Base-by-base conservation (phyloP, 2,888 invertebrate species). In the Yponomeuta evonymella region DNA sequence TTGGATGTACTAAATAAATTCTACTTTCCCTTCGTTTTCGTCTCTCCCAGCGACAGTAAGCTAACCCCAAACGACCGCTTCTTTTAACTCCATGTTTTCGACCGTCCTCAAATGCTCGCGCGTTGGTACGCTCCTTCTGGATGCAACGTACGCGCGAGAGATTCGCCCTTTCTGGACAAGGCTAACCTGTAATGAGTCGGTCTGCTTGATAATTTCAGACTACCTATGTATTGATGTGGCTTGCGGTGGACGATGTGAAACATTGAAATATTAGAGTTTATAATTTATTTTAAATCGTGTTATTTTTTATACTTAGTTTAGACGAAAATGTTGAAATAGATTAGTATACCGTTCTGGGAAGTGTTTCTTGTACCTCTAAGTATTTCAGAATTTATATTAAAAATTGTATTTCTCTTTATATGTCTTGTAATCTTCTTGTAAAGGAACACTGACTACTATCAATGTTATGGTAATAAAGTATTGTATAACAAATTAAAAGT, bases 191-290 rank as follows among this genome's bases (percentile, higher is more conserved):
- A 15, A 58, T 15, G 15, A 15, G 51, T 58, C 51, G 12, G 51
- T 58, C 51, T 85, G 90, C 90, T 90, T 89, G 81, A 83, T 89
- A 85, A 83, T 84, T 86, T 86, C 85, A 77, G 80, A 83, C 79
- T 86, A 23, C 23, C 23, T 23, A 83, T 69, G 58, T 69, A 67
- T 83, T 85, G 87, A 87, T 90, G 90, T 90, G 87, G 90, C 90
- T 91, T 91, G 81, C 88, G 87, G 89, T 89, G 82, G 83, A 86
- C 86, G 81, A 87, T 88, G 86, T 89, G 80, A 85, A 86, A 90
- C 85, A 87, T 89, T 88, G 79, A 83, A 82, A 81, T 84, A 83
- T 82, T 84, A 86, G 82, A 87, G 84, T 85, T 85, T 86, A 84
- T 81, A 76, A 79, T 85, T 87, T 85, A 81, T 83, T 85, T 85